Evolutionary conservation across 2,113 vertebrate genomes (phyloP).

Genomic region (Cathartes aura): DNA sequence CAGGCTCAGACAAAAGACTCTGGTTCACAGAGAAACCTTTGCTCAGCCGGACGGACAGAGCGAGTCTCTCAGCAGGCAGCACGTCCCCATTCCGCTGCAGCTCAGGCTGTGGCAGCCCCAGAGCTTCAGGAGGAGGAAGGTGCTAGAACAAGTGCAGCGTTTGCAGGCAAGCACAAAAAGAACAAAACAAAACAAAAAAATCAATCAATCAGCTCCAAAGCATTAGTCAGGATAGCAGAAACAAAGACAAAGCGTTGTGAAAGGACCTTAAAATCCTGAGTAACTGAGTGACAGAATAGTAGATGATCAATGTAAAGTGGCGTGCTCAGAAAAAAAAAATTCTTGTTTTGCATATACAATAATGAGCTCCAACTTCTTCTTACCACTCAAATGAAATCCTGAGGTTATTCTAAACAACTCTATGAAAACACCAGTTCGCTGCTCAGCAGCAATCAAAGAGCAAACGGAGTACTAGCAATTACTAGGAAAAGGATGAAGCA

Average conservation of each 20-base stretch:
- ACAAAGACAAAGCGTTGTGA: background rate
- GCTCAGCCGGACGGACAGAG: rapidly evolving
- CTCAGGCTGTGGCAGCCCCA: background rate
- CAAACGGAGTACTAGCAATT: background rate
- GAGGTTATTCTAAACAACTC: background rate
- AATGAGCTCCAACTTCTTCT: background rate
- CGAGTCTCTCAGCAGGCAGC: background rate
- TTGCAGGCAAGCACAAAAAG: background rate
- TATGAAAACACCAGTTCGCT: rapidly evolving
- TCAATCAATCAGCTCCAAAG: background rate
- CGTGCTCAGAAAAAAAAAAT: background rate
- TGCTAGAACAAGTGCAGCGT: background rate
- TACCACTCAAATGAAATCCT: background rate
- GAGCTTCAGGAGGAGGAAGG: background rate
- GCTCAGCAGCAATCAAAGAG: background rate
- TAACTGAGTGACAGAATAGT: background rate
- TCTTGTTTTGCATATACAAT: background rate
- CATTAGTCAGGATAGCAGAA: background rate
- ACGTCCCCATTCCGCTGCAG: background rate
- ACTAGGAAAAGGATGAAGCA: background rate
- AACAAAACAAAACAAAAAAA: background rate
- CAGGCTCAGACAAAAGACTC: background rate
- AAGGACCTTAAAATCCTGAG: background rate
- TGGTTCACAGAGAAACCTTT: background rate
- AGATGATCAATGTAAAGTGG: rapidly evolving